phyloP scores from a whole-genome alignment of 2,113 vertebrate genomes.

The Callorhinus ursinus region DNA sequence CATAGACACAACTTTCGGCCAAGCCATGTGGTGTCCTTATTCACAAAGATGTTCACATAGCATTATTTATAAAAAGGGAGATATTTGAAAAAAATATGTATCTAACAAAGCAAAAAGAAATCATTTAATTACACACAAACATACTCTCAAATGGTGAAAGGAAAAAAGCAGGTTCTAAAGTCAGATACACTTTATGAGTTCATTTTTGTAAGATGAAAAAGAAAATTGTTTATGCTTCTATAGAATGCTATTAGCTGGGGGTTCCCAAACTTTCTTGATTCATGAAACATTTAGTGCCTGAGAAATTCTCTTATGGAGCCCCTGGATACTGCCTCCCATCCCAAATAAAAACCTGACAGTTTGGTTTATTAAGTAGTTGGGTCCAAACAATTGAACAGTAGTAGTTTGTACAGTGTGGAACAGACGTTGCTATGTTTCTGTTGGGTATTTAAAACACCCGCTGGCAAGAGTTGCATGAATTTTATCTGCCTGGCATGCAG shows the following conservation, averaged over 20 bases:
- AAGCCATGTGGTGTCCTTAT: not conserved
- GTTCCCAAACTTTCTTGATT: not conserved
- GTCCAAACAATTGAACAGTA: not conserved
- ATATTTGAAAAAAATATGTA: not conserved
- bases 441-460: not conserved
- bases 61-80: not conserved
- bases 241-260: too few relatives aligned
- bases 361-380: not conserved
- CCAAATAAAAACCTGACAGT: not conserved
- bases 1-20: not conserved
- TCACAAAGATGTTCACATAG: not conserved
- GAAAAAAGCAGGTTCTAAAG: not conserved
- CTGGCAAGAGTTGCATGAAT: not conserved
- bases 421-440: not conserved
- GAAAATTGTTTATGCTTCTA: not conserved
- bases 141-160: not conserved
- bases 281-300: too few relatives aligned
- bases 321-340: rapidly evolving
- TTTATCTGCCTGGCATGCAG: not conserved
- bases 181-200: rapidly evolving
- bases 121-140: not conserved
- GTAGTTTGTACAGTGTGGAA: too few relatives aligned
- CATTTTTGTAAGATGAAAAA: not conserved
- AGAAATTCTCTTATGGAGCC: not conserved
- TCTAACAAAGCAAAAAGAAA: not conserved